Evolutionary conservation across 1,140 invertebrate genomes (phyloP).

Genomic region (Drosophila kanapiae): DNA sequence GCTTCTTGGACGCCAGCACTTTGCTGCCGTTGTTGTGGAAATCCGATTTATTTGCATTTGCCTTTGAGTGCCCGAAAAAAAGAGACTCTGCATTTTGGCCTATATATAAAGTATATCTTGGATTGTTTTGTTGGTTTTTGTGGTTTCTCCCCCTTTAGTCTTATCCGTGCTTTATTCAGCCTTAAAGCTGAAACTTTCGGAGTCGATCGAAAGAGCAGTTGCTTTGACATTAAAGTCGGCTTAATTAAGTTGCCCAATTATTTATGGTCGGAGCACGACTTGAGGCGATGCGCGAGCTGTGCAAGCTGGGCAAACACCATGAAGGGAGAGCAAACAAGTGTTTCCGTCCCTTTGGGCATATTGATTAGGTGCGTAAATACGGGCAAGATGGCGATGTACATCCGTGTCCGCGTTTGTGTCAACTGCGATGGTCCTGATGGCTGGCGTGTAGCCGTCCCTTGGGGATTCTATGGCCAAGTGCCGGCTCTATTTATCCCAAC

Average conservation of each 20-base stretch:
- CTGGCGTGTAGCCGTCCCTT: conserved; percentile 21
- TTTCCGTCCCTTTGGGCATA: conserved; percentile 40
- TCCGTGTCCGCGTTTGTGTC: conserved; percentile 53
- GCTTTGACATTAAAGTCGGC: conserved; percentile 14
- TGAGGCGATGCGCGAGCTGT: conserved; percentile 19
- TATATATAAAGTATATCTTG: conserved; percentile 16
- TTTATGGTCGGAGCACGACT: conserved; percentile 53
- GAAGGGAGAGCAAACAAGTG: conserved; percentile 34
- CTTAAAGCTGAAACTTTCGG: conserved; percentile 4
- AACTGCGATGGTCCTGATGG: conserved; percentile 47
- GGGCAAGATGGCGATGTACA: conserved; percentile 35
- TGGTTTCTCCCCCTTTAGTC: conserved; percentile 8
- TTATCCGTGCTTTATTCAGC: conserved; percentile 14
- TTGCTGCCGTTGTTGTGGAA: conserved; percentile 31
- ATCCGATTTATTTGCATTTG: conserved; percentile 65
- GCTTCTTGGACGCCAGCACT: conserved; percentile 6
- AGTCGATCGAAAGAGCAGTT: too few species aligned
- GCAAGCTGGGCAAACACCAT: conserved; percentile 21
- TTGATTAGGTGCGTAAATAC: conserved; percentile 76
- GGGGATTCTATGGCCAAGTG: not conserved
- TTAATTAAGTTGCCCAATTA: conserved; percentile 72
- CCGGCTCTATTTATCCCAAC: not conserved
- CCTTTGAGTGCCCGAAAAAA: conserved; percentile 24
- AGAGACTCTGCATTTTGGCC: conserved; percentile 21
- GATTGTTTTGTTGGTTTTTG: conserved; percentile 34